Evolutionary conservation across 2,113 vertebrate species (phyloP), one percentile per base, ranked within the genome.

Genomic region (Gambusia affinis): DNA sequence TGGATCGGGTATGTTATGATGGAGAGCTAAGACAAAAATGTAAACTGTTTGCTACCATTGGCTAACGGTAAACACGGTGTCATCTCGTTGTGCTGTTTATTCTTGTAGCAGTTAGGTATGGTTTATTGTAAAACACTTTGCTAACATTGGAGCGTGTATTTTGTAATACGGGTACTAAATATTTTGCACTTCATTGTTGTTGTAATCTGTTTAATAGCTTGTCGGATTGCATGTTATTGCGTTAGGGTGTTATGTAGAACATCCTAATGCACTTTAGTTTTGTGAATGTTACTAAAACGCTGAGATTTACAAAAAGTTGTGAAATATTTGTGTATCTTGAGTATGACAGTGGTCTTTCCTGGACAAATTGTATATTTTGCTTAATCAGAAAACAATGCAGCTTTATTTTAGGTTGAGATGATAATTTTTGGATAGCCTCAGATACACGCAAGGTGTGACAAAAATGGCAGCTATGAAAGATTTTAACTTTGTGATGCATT

Each of bases 1-100:
- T 94, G 96, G 97, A 92, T 97, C 97, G 73, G 97, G 97, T 97
- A 91, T 94, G 95, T 91, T 87, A 64, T 85, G 72, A 35, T 24
- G 61, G 75, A 73, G 24, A 42, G 84, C 81, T 73, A 79, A 79
- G 27, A 51, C 42, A 30, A 15, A 15, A 67, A 57, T 57, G 24
- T 31, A 60, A 22, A 67, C 27, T 30, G 62, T 39, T 75, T 64
- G 66, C 64, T 89, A 86, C 60, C 66, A n/a, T 30, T 27, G 42
- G 62, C 76, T 83, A 78, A 76, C 70, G 39, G 67, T 85, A 79
- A 87, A 85, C 65, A 57, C 22, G 17, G 4, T 65, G n/a, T 27
- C 1, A 24, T 70, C 37, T 4, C 19, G 65, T 35, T 3, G 8
- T 76, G 0, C 2, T 22, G 6, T 12, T 19, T 51, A 17, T 61